These are phyloP conservation scores for Rhimphoctona megacephalus DNA, from an alignment of 2,888 invertebrate species.

Conservation along the genomic window DNA sequence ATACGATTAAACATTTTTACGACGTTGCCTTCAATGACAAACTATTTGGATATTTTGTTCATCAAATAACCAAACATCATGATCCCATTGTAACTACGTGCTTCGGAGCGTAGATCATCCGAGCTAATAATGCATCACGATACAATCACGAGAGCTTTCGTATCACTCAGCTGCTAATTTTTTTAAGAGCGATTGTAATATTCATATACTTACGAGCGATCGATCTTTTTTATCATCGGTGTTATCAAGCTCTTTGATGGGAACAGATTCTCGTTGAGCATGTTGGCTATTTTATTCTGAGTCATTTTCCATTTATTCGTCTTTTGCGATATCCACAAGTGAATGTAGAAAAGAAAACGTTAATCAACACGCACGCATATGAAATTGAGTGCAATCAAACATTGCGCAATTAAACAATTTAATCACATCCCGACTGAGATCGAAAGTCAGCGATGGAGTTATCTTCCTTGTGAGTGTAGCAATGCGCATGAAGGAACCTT, in stretches of 20 bases:
- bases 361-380: no score
- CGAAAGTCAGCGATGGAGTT: not conserved
- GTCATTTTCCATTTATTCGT: slow-evolving; percentile 10
- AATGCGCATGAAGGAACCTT: not conserved
- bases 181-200: not conserved
- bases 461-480: not conserved
- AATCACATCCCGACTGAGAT: slow-evolving; percentile 3
- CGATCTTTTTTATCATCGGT: not conserved
- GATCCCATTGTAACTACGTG: not conserved
- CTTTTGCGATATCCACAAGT: not conserved
- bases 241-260: not conserved
- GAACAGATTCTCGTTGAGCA: not conserved
- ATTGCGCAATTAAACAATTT: not conserved
- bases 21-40: not conserved
- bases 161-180: not conserved
- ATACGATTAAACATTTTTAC: not conserved
- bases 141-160: not conserved
- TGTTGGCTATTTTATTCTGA: not conserved
- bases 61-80: not conserved
- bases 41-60: not conserved
- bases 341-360: no score
- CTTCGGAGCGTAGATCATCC: no score
- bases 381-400: not conserved
- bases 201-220: not conserved
- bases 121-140: not conserved